A percentile compares a stretch with the other conserved stretches of the same genome.
Conservation (phyloP, 2,797 vertebrate species). For the Pseudochaenichthys georgianus region DNA sequence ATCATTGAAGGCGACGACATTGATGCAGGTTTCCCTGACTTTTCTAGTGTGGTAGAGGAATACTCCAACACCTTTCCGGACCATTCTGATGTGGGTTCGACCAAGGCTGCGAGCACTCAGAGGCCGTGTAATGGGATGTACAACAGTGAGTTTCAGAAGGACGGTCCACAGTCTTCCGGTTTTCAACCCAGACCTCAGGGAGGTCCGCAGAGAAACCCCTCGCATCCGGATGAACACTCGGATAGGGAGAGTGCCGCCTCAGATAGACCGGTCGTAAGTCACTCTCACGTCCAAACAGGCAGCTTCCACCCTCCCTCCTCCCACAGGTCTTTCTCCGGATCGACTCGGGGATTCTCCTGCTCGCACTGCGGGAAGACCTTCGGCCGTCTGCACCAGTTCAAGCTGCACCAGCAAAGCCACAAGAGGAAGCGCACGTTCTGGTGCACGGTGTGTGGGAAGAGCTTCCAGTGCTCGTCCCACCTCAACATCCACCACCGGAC, state of each 20-base stretch:
- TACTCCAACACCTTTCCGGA: constrained; percentile 69
- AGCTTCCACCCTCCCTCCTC: constrained; percentile 33
- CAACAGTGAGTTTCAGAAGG: constrained; percentile 66
- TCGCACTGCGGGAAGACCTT: constrained; percentile 80
- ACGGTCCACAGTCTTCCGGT: constrained; percentile 49
- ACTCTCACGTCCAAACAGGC: constrained; percentile 39
- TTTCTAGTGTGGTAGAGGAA: constrained; percentile 80
- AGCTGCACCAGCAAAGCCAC: constrained; percentile 83
- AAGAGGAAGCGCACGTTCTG: constrained; percentile 79
- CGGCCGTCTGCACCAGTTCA: constrained; percentile 77
- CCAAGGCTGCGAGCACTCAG: constrained; percentile 48
- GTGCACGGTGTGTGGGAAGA: constrained; percentile 82
- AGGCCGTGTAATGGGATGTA: constrained; percentile 71
- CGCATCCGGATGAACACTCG: background rate
- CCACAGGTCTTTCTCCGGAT: constrained; percentile 38
- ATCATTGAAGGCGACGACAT: constrained; percentile 78
- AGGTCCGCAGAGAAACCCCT: constrained; percentile 38
- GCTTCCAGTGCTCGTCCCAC: constrained; percentile 83
- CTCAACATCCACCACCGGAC: constrained; percentile 84
- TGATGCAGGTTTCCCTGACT: constrained; percentile 76
- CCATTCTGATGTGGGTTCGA: constrained; percentile 47
- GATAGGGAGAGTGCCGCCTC: constrained; percentile 36
- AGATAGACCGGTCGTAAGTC: constrained; percentile 5
- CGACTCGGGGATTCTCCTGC: constrained; percentile 66
- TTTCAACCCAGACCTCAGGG: constrained; percentile 63